Conservation (phyloP, 2,888 invertebrate genomes). For the Hermodice carunculata region DNA sequence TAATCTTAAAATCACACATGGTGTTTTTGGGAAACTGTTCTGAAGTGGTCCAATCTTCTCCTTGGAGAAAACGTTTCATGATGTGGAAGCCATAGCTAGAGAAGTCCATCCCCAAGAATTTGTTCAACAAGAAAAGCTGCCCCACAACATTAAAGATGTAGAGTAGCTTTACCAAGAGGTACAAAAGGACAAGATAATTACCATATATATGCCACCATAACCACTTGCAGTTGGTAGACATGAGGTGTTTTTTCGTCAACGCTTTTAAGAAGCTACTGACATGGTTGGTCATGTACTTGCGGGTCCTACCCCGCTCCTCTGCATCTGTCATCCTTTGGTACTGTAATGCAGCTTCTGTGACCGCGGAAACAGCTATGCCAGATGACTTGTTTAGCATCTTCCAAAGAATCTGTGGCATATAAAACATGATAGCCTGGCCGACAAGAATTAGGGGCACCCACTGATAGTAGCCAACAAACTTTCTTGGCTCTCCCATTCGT, state of each 20-base stretch:
- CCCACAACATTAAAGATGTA: slow-evolving; percentile 70
- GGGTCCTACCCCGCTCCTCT: slow-evolving; percentile 49
- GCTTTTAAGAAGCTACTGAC: slow-evolving; percentile 69
- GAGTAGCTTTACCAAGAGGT: slow-evolving; percentile 67
- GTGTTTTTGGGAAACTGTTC: slow-evolving; percentile 67
- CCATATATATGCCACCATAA: slow-evolving; percentile 66
- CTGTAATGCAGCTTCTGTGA: slow-evolving; percentile 38
- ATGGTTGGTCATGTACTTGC: slow-evolving; percentile 56
- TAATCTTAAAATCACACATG: slow-evolving; percentile 68
- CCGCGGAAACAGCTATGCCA: slow-evolving; percentile 33
- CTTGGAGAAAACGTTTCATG: slow-evolving; percentile 68
- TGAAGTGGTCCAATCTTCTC: slow-evolving; percentile 60
- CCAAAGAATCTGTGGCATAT: slow-evolving; percentile 71
- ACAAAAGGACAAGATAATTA: slow-evolving; percentile 71
- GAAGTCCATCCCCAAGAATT: slow-evolving; percentile 69
- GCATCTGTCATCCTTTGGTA: slow-evolving; percentile 29
- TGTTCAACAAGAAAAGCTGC: slow-evolving; percentile 70
- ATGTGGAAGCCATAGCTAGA: slow-evolving; percentile 70
- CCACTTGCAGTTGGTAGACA: slow-evolving; percentile 52
- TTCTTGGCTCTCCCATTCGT: slow-evolving; percentile 61
- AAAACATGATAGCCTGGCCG: slow-evolving; percentile 35
- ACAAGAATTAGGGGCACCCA: slow-evolving; percentile 70
- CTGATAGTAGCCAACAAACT: slow-evolving; percentile 70
- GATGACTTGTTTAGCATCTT: slow-evolving; percentile 58
- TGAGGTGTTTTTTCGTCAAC: slow-evolving; percentile 62